Conservation (phyloP, 2,888 invertebrate species). For the Cantharis nigra region DNA sequence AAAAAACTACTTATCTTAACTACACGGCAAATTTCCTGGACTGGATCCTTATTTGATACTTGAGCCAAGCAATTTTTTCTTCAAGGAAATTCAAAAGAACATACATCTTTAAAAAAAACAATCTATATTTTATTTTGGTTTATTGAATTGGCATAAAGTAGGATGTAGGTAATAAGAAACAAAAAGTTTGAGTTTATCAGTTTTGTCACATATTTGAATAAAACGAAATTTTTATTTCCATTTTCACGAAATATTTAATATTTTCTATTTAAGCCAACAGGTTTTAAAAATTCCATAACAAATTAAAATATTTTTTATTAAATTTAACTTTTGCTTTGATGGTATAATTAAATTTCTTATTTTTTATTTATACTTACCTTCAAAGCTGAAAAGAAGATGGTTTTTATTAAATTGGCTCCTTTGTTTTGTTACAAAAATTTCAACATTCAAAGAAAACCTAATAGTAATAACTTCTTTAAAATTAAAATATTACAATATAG, state of each 20-base stretch:
- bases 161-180: slow-evolving; percentile 36
- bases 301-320: not conserved
- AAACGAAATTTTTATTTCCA: not conserved
- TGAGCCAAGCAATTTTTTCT: not conserved
- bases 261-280: not conserved
- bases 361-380: not conserved
- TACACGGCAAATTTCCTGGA: not conserved
- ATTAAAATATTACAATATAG: not conserved
- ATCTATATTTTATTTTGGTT: slow-evolving; percentile 45
- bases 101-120: slow-evolving; percentile 42
- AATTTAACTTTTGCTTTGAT: not conserved
- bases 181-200: slow-evolving; percentile 32
- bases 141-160: slow-evolving; percentile 44
- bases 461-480: not conserved
- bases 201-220: not conserved
- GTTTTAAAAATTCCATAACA: not conserved
- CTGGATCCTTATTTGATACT: not conserved
- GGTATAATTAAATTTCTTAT: not conserved
- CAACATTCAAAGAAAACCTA: not conserved
- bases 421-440: not conserved
- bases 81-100: slow-evolving; percentile 25
- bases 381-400: not conserved
- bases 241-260: not conserved
- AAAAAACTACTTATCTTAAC: not conserved
- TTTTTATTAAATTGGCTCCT: not conserved